phyloP scores from a whole-genome alignment of 2,113 vertebrate species.

The Recurvirostra avosetta region DNA sequence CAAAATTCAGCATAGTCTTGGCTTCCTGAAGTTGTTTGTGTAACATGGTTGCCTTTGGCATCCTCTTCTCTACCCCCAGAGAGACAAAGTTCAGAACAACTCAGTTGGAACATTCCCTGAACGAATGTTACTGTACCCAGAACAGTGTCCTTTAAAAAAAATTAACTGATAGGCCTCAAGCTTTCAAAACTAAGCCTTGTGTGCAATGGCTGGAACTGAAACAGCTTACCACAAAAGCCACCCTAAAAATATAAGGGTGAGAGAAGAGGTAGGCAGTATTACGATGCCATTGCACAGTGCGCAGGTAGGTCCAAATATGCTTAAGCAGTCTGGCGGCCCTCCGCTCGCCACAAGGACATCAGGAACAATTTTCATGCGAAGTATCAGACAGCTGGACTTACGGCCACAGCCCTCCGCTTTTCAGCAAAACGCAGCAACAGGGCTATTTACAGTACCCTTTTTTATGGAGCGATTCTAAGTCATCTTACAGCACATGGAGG shows the following conservation, averaged over 20 bases:
- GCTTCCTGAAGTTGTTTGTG: neutral
- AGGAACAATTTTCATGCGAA: neutral
- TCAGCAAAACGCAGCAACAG: neutral
- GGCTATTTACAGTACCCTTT: neutral
- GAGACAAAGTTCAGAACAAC: neutral
- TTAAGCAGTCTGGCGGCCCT: neutral
- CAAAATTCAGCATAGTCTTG: neutral
- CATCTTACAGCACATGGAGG: neutral
- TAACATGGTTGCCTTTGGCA: neutral
- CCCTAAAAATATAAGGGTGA: neutral
- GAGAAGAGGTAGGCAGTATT: neutral
- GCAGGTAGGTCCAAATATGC: neutral
- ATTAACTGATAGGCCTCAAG: neutral
- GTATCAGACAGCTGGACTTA: neutral
- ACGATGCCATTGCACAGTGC: rapidly evolving
- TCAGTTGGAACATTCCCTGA: neutral
- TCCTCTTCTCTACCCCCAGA: neutral
- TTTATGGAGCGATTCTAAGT: neutral
- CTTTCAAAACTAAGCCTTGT: neutral
- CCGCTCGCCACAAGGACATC: neutral
- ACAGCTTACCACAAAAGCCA: neutral
- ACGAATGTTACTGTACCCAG: neutral
- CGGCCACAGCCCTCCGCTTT: neutral
- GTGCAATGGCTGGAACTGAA: neutral
- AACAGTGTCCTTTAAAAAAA: neutral